Evolutionary conservation across 2,888 invertebrate species (phyloP), one percentile per base, ranked within the genome.

Genomic region (Macrosoma leucophasiata): DNA sequence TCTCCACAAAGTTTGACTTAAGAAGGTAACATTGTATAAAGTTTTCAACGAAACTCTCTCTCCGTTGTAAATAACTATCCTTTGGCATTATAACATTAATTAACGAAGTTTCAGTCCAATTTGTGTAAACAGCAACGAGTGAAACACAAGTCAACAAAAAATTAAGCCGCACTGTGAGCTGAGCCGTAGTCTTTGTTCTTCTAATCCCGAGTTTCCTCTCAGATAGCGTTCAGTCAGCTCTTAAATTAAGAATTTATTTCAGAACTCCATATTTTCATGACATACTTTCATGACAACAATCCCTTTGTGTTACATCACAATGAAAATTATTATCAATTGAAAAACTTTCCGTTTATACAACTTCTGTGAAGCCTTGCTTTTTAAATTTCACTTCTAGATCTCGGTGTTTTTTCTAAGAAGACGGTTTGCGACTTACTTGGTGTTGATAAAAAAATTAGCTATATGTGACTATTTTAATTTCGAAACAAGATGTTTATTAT

Each of bases 201-300:
- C 74, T 75, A 74, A 77, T 70, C 68, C 74, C 62, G 67, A 69
- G 69, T 74, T 74, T 69, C 65, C 74, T 72, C 74, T 72, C 70
- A 74, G 71, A 73, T 73, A 70, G 71, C 71, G 65, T 73, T 76
- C 73, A 75, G 68, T 75, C 76, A 72, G 69, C 69, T 73, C 71
- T 77, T 74, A 78, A 77, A 77, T 78, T 76, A 77, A 74, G 76
- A 78, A 78, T 76, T 78, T 77, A 79, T 78, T 78, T 76, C 73
- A 62, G 59, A 78, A 77, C 77, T 78, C 76, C 70, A 74, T 77
- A 77, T 74, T 76, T 77, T 71, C 56, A n/a, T n/a, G n/a, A n/a
- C n/a, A n/a, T n/a, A n/a, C n/a, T n/a, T n/a, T n/a, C n/a, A n/a
- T n/a, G n/a, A n/a, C n/a, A n/a, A n/a, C 69, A 69, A 67, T 65